A percentile compares a stretch with the other conserved stretches of the same genome.
Evolutionary conservation across 2,797 vertebrate species (phyloP).

Genomic region (Staurois parvus): DNA sequence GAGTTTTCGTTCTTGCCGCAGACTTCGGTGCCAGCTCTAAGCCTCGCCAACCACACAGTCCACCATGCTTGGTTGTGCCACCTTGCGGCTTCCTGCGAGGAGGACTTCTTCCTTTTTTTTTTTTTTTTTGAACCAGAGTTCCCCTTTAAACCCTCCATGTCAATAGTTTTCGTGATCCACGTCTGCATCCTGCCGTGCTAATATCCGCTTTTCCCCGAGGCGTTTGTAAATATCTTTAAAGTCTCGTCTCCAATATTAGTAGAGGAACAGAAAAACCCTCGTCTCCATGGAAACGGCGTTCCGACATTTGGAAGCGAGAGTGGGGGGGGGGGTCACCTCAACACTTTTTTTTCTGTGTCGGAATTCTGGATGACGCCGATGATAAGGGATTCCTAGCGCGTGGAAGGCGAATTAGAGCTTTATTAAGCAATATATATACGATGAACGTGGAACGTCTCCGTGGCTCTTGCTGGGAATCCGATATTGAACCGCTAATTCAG

Average conservation of each 20-base stretch:
- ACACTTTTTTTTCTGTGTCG: neutral
- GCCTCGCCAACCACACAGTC: no score
- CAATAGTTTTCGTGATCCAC: conserved; percentile 4
- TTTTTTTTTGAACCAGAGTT: no score
- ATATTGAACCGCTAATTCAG: neutral
- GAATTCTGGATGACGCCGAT: neutral
- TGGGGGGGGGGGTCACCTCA: conserved; percentile 4
- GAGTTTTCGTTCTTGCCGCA: no score
- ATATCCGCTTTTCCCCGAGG: conserved; percentile 44
- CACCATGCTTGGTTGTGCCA: no score
- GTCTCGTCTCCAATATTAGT: conserved; percentile 36
- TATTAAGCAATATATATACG: neutral
- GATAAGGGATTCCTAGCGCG: neutral
- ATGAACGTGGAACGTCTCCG: neutral
- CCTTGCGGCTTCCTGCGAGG: no score
- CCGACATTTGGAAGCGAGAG: conserved; percentile 5
- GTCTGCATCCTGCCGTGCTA: conserved; percentile 7
- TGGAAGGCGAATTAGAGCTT: neutral
- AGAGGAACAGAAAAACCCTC: neutral
- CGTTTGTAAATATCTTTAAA: conserved; percentile 50
- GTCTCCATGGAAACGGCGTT: neutral
- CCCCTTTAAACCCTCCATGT: conserved; percentile 9
- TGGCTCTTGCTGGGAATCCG: neutral
- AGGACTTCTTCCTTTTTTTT: no score
- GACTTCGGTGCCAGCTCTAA: no score